Evolutionary conservation across 2,113 vertebrate genomes (phyloP), one percentile per base, ranked within the genome.

Genomic region (Callopanchax toddi): DNA sequence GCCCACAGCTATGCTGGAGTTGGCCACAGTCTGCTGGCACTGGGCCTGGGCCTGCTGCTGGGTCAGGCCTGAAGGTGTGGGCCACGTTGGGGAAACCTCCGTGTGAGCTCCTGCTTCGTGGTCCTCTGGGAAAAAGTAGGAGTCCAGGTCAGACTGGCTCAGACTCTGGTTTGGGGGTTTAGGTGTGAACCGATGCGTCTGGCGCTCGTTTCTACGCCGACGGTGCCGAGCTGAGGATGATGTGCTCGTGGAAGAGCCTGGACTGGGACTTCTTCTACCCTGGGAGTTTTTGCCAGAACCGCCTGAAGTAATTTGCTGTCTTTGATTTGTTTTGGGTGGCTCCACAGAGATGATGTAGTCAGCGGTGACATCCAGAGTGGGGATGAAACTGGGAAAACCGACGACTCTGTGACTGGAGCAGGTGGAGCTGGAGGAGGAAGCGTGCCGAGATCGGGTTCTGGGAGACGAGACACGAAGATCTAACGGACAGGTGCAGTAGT

Each of bases 111-210:
- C 83, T 9, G 81, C 65, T 20, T 86, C 72, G 0, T 97, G 94
- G 79, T 98, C 96, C 73, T 97, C 94, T 1, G 95, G 94, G 74
- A 98, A 98, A 62, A 95, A 94, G 67, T 98, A 98, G 52, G 90
- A 76, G n/a, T 94, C 89, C 13, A 93, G 63, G 37, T 93, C 88
- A 0, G 78, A 76, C 85, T 93, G 93, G 52, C 89, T 92, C 21
- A 94, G 88, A 67, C 91, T 93, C 56, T 92, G 93, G 56, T 91
- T 90, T 0, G 78, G 20, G 20, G 88, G 78, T 25, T 56, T 53
- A 0, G 91, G 74, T 56, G 85, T 55, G 57, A 90, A 86, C 15
- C 75, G 86, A 15, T 86, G 81, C 5, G 85, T 85, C 2, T 93
- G 92, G 2, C 73, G 84, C 42, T 90, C 91, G 39, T 49, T 1